These are phyloP conservation scores for Cinclus mexicanus DNA, from an alignment of 2,113 vertebrate species.

Conservation along the genomic window DNA sequence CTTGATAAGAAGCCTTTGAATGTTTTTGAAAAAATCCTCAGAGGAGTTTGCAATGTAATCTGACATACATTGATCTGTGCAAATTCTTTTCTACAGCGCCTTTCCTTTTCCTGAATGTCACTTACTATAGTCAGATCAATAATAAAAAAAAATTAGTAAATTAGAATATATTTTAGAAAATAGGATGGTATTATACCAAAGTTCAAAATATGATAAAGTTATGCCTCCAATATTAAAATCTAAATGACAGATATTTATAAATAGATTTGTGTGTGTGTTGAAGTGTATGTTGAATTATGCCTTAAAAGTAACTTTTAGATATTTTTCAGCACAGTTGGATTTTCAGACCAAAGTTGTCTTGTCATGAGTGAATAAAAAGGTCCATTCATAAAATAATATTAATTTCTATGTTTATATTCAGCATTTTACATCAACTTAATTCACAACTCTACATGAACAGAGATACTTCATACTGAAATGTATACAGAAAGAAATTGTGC, in stretches of 20 bases:
- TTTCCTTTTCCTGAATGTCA: neutral
- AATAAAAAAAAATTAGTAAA: neutral
- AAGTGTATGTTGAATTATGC: neutral
- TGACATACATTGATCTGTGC: neutral
- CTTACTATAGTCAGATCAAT: neutral
- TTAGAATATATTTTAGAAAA: neutral
- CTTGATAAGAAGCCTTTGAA: neutral
- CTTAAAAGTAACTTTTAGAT: neutral
- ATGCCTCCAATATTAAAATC: neutral
- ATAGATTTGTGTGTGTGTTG: neutral
- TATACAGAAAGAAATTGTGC: neutral
- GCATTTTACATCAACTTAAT: neutral
- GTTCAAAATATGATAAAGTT: neutral
- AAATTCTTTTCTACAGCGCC: neutral
- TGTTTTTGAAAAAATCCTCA: neutral
- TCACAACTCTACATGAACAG: neutral
- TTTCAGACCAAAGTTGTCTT: neutral
- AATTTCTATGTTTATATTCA: neutral
- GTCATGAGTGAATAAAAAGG: neutral
- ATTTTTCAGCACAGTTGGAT: neutral
- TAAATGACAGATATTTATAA: neutral
- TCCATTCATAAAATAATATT: neutral
- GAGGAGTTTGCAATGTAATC: neutral
- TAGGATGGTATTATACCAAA: neutral
- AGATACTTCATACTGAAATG: neutral